Conservation (phyloP, 2,797 vertebrate species). For the Halcyon smyrnensis region DNA sequence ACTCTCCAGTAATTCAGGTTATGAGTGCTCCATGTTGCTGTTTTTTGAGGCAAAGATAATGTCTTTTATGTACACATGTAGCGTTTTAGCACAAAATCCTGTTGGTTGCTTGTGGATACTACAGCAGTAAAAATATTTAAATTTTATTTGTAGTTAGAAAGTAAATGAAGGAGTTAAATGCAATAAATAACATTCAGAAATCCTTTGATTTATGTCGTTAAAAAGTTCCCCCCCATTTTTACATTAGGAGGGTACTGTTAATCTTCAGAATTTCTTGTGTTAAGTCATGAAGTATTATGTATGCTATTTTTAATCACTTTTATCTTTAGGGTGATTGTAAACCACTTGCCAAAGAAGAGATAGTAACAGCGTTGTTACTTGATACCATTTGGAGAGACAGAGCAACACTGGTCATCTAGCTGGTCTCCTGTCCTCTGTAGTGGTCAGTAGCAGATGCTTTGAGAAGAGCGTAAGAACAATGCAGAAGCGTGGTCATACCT, state of each 20-base stretch:
- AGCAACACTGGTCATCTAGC: background rate
- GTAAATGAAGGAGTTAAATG: background rate
- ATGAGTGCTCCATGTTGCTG: background rate
- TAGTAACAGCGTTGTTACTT: background rate
- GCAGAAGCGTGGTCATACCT: background rate
- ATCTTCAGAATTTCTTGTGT: background rate
- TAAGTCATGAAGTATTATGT: background rate
- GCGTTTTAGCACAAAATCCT: background rate
- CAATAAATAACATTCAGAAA: background rate
- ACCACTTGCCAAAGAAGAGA: background rate
- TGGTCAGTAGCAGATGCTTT: background rate
- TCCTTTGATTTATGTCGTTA: background rate
- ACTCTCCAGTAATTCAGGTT: background rate
- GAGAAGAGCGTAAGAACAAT: background rate
- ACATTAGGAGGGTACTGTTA: background rate
- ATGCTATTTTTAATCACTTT: background rate
- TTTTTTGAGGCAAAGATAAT: background rate
- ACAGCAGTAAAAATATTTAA: background rate
- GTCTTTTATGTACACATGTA: background rate
- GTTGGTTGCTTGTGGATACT: background rate
- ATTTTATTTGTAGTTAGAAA: background rate
- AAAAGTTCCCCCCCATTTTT: background rate
- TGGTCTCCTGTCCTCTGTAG: background rate
- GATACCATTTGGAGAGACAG: background rate
- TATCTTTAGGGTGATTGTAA: background rate